These are phyloP conservation scores for Lordiphosa andalusiaca DNA, from an alignment of 2,888 invertebrate species.

Conservation along the genomic window DNA sequence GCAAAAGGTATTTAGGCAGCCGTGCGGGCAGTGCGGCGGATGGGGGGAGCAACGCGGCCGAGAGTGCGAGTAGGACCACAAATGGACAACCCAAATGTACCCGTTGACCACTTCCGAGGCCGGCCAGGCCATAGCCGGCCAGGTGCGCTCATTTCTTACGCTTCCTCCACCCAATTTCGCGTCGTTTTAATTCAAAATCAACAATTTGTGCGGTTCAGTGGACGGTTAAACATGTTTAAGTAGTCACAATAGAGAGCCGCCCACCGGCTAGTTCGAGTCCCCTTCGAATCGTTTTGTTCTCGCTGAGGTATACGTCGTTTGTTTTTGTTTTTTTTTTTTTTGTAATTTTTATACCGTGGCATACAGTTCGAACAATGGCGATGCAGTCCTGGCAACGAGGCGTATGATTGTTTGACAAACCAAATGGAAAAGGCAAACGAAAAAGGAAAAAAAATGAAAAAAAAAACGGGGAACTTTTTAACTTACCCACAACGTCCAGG, in stretches of 20 bases:
- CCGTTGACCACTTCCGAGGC: conserved; percentile 35
- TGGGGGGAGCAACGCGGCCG: neutral
- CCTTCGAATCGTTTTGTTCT: conserved; percentile 63
- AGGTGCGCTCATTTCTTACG: conserved; percentile 54
- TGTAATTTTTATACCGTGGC: conserved; percentile 20
- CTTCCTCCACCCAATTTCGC: conserved; percentile 25
- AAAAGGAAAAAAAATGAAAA: conserved; percentile 5
- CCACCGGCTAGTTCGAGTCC: conserved; percentile 30
- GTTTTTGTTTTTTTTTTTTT: conserved; percentile 11
- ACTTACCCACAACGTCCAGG: conserved; percentile 91
- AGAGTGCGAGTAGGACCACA: conserved; percentile 43
- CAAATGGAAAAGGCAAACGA: conserved; percentile 35
- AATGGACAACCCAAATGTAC: conserved; percentile 56
- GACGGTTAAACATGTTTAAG: conserved; percentile 74
- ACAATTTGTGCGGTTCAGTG: conserved; percentile 75
- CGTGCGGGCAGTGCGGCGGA: conserved; percentile 7
- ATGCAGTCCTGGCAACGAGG: conserved; percentile 27
- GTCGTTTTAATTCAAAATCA: conserved; percentile 77
- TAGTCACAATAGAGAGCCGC: conserved; percentile 44
- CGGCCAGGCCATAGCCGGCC: conserved; percentile 6
- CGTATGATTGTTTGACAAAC: conserved; percentile 48
- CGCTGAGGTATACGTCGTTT: conserved; percentile 6
- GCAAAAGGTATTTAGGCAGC: conserved; percentile 66
- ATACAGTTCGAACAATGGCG: conserved; percentile 33
- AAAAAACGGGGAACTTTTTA: conserved; percentile 6